A percentile compares a stretch with the other conserved stretches of the same genome.
Evolutionary conservation across 1,140 invertebrate species (phyloP).

Genomic region (Oppia nitens): DNA sequence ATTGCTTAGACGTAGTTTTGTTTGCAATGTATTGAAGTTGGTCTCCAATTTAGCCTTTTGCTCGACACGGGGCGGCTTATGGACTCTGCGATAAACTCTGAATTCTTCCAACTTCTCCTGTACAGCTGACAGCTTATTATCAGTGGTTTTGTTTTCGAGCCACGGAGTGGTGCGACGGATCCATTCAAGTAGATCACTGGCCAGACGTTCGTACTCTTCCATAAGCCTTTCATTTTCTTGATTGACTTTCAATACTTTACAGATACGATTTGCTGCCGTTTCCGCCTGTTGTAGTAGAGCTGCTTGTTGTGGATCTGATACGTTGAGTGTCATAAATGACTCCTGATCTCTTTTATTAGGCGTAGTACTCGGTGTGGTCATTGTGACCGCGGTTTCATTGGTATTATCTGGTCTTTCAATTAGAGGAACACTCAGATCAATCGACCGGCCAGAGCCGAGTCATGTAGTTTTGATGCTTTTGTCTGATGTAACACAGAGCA

Average conservation of each 20-base stretch:
- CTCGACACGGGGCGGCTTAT: conserved; percentile 96
- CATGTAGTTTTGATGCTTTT: conserved; percentile 67
- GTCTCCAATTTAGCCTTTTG: conserved; percentile 96
- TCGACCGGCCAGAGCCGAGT: conserved; percentile 64
- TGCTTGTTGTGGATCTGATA: conserved; percentile 7
- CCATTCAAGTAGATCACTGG: conserved; percentile 94
- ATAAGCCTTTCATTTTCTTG: conserved; percentile 98
- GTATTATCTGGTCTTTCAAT: conserved; percentile 62
- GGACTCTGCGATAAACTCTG: conserved; percentile 88
- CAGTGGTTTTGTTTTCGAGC: conserved; percentile 88
- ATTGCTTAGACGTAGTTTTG: conserved; percentile 87
- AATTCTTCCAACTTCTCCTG: conserved; percentile 97
- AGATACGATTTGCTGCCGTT: conserved; percentile 97
- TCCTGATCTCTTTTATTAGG: conserved; percentile 10
- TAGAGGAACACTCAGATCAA: conserved; percentile 65
- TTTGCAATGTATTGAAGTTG: conserved; percentile 97
- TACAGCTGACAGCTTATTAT: conserved; percentile 89
- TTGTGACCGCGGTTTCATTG: conserved; percentile 7
- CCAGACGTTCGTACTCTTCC: conserved; percentile 96
- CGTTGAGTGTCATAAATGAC: conserved; percentile 10
- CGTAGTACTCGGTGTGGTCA: background rate
- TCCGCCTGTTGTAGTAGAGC: conserved; percentile 54
- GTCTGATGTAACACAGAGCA: conserved; percentile 82
- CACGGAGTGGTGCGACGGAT: conserved; percentile 93
- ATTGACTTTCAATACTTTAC: conserved; percentile 98